Evolutionary conservation across 2,797 vertebrate species (phyloP).

Genomic region (Miichthys miiuy): DNA sequence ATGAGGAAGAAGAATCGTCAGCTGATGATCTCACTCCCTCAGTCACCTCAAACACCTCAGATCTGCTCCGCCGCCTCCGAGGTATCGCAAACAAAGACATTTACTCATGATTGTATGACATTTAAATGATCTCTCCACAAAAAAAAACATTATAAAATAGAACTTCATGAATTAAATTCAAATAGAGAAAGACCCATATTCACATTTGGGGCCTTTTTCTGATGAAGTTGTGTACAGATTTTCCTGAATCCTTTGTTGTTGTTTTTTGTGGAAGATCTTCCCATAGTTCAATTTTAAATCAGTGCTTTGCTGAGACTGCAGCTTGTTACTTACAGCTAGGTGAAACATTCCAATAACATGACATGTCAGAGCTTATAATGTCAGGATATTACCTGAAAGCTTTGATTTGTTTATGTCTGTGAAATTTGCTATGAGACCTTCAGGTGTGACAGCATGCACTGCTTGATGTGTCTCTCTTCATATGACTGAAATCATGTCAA

Average conservation of each 20-base stretch:
- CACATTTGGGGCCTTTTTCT: background rate
- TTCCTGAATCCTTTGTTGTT: background rate
- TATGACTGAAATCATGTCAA: slow-evolving; percentile 30
- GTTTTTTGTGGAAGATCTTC: background rate
- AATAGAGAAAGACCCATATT: background rate
- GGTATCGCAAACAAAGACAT: slow-evolving; percentile 63
- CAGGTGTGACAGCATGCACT: background rate
- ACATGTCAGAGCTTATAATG: slow-evolving; percentile 23
- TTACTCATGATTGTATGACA: background rate
- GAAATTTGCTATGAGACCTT: slow-evolving; percentile 17
- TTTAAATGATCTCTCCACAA: background rate
- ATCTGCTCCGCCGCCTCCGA: slow-evolving; percentile 85
- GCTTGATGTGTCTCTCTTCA: background rate
- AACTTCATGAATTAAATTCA: background rate
- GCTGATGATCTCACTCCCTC: slow-evolving; percentile 91
- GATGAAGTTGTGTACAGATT: background rate
- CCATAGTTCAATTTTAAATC: slow-evolving; percentile 9
- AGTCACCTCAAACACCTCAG: slow-evolving; percentile 91
- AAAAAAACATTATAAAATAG: background rate
- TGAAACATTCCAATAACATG: slow-evolving; percentile 2
- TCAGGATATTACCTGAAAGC: slow-evolving; percentile 17
- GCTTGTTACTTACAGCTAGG: background rate
- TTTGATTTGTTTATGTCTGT: slow-evolving; percentile 18
- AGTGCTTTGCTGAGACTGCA: slow-evolving; percentile 31
- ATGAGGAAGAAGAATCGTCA: slow-evolving; percentile 90